A percentile compares a stretch with the other conserved stretches of the same genome.
These are phyloP conservation scores for Tetragonula clypearis DNA, from an alignment of 1,140 invertebrate genomes.

Conservation along the genomic window DNA sequence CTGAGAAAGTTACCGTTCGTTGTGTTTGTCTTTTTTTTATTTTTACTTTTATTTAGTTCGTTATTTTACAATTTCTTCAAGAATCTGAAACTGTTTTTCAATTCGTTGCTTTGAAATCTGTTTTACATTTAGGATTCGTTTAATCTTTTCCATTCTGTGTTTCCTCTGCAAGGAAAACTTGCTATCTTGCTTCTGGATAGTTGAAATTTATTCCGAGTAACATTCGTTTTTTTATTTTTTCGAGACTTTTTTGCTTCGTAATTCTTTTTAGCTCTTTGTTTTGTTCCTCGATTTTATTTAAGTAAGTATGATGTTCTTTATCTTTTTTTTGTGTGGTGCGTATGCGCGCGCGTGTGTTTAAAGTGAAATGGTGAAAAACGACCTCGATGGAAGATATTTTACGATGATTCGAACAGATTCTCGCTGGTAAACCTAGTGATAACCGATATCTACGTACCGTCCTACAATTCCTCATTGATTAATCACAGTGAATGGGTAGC, in stretches of 20 bases:
- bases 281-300: too few relatives aligned
- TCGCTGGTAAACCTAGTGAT: conserved; percentile 3
- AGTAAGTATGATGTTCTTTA: neutral
- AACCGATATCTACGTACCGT: conserved; percentile 34
- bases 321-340: neutral
- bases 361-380: neutral
- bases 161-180: neutral
- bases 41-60: neutral
- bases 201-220: neutral
- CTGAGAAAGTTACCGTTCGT: neutral
- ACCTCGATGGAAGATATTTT: neutral
- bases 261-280: neutral
- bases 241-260: neutral
- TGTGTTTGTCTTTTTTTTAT: neutral
- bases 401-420: neutral
- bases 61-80: neutral
- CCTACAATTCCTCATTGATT: conserved; percentile 38
- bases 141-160: neutral
- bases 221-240: neutral
- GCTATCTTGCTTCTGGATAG: neutral
- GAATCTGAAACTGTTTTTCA: neutral
- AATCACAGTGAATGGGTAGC: neutral
- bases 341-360: too few relatives aligned
- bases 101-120: neutral
- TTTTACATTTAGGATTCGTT: neutral